A percentile compares a stretch with the other conserved stretches of the same genome.
phyloP scores from a whole-genome alignment of 1,140 invertebrate genomes.

The Panulirus ornatus region DNA sequence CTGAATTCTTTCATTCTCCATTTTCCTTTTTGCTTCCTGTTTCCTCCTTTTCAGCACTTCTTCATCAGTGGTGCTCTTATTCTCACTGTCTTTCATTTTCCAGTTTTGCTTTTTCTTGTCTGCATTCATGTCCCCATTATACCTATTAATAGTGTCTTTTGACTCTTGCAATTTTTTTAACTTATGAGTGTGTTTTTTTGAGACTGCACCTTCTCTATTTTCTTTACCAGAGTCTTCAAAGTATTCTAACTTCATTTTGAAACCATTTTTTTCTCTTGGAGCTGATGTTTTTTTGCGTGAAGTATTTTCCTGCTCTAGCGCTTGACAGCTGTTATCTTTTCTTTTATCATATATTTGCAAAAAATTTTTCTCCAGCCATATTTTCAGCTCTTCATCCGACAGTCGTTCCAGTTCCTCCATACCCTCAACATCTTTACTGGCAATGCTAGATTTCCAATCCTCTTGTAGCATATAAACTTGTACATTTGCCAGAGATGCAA shows the following conservation, averaged over 20 bases:
- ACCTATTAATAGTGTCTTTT: neutral
- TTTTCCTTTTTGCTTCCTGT: neutral
- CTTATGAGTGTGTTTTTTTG: neutral
- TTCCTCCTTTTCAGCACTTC: neutral
- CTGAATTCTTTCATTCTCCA: neutral
- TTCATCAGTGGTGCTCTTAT: neutral
- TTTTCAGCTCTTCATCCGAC: conserved; percentile 13
- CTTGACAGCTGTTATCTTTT: neutral
- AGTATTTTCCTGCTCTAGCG: neutral
- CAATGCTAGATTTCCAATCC: conserved; percentile 19
- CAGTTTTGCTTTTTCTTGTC: neutral
- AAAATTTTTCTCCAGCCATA: conserved; percentile 23
- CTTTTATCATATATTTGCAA: neutral
- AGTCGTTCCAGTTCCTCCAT: conserved; percentile 35
- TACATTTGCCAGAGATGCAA: conserved; percentile 63
- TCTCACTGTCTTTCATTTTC: neutral
- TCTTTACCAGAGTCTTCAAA: conserved; percentile 32
- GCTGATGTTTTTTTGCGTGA: neutral
- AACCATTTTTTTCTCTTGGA: neutral
- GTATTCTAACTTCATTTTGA: neutral
- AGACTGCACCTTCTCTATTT: neutral
- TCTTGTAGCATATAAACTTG: conserved; percentile 23
- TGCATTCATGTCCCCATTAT: neutral
- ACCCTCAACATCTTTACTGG: conserved; percentile 20
- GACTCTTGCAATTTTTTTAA: neutral